Base-by-base conservation (phyloP, 1,140 invertebrate species). In the Microplitis demolitor region DNA sequence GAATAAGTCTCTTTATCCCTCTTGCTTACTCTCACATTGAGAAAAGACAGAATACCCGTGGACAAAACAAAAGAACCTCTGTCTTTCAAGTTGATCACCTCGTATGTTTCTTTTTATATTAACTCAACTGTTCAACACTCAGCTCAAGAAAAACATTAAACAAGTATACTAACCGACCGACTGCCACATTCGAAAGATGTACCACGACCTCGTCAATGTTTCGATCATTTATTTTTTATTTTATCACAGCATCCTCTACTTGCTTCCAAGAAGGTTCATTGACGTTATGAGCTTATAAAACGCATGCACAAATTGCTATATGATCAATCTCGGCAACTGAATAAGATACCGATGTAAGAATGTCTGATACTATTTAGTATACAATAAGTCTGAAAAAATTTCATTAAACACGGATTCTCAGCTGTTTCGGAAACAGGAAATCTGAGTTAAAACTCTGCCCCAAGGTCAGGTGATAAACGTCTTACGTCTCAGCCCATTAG, bases 151-250 rank as follows among this genome's bases (percentile, higher is more conserved):
- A 50, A 50, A 45, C 39, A 45, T 45, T 45, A 45, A 45, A 53
- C 33, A 63, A 13, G 61, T 64, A 51, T 56, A 54, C 9, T 50
- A 68, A 68, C 53, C 13, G 35, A 37, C 6, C 60, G 35, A 37
- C 60, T 39, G 35, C 9, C 35, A 66, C 56, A 58, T 58, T 58
- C 64, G 60, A 70, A 67, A 71, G 61, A 64, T 62, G 53, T 76
- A 78, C 77, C 79, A 77, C 78, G 80, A 80, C 78, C 79, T 79
- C 78, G 79, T 79, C 80, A 82, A 80, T 76, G 76, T 80, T 79
- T 78, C 77, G 77, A 74, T 79, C 63, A 37, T 66, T 11, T 45
- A 66, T 66, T 67, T 33, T 50, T 16, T 67, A 31, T 53, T 34
- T 50, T 67, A 35, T 35, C 34, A 53, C 63, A 66, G 63, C 63